Evolutionary conservation across 30 jellyfish, hydroid and myxozoan genomes (phyloP).

Genomic region (Hydractinia echinata): DNA sequence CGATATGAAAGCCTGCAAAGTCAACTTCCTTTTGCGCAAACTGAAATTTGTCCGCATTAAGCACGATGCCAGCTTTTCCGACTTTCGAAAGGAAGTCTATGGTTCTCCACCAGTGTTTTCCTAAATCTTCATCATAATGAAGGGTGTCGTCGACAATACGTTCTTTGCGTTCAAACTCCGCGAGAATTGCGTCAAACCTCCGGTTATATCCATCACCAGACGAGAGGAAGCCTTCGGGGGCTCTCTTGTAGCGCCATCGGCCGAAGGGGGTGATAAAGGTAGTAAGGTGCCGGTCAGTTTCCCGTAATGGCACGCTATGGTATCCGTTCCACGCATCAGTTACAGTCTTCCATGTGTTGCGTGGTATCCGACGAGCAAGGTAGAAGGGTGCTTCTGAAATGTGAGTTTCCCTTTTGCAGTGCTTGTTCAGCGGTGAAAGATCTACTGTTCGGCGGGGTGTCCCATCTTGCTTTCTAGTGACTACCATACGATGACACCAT

Average conservation of each 20-base stretch:
- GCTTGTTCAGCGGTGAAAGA: too few species aligned
- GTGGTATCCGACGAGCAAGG: constrained; percentile 27
- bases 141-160: constrained; percentile 36
- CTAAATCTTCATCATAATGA: constrained; percentile 22
- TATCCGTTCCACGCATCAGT: constrained; percentile 62
- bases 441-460: too few species aligned
- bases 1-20: constrained; percentile 43
- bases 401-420: too few species aligned
- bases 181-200: constrained; percentile 12
- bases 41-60: constrained; percentile 25
- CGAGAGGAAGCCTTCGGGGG: constrained; percentile 40
- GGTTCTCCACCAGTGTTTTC: constrained; percentile 36
- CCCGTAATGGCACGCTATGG: constrained; percentile 38
- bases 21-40: constrained; percentile 33
- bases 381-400: constrained; percentile 47
- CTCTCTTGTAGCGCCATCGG: constrained; percentile 28
- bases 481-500: too few species aligned
- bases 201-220: constrained; percentile 53
- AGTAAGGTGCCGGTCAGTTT: constrained; percentile 12
- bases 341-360: constrained; percentile 37
- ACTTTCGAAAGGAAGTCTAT: constrained; percentile 1
- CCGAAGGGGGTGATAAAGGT: constrained; percentile 53
- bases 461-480: too few species aligned
- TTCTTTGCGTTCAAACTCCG: constrained; percentile 9
- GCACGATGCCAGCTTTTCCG: constrained; percentile 27